phyloP scores from a whole-genome alignment of 1,140 invertebrate species.

The Dreissena polymorpha region DNA sequence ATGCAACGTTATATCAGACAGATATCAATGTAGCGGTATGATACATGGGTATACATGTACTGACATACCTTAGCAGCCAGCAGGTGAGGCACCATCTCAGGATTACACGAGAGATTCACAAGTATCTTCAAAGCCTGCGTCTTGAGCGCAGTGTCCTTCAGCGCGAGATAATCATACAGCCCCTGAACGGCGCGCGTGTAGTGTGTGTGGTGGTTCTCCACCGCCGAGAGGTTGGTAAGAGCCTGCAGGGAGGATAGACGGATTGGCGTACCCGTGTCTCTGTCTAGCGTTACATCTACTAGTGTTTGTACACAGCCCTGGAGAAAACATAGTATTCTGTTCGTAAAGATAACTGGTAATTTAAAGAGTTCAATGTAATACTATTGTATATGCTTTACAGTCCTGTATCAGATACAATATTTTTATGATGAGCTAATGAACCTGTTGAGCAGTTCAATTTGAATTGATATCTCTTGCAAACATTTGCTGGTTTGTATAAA shows the following conservation, averaged over 20 bases:
- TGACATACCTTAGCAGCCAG: constrained; percentile 85
- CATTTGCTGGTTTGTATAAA: too few species aligned
- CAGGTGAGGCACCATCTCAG: constrained; percentile 84
- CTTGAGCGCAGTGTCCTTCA: constrained; percentile 63
- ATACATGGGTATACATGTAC: too few species aligned
- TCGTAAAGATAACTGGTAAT: too few species aligned
- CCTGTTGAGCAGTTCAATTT: too few species aligned
- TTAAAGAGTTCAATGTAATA: too few species aligned
- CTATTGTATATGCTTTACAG: too few species aligned
- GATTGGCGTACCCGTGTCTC: constrained; percentile 64
- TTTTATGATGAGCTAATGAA: too few species aligned
- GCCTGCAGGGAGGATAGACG: constrained; percentile 74
- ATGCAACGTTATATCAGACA: too few species aligned
- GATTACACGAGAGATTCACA: constrained; percentile 85
- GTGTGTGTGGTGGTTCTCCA: constrained; percentile 67
- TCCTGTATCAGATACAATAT: too few species aligned
- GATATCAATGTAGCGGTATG: too few species aligned
- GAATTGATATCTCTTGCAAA: too few species aligned
- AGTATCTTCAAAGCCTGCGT: constrained; percentile 84
- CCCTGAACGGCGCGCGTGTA: constrained; percentile 72
- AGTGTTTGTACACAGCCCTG: constrained; percentile 72
- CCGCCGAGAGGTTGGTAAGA: constrained; percentile 76
- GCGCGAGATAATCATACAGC: constrained; percentile 69
- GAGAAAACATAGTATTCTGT: constrained; percentile 18
- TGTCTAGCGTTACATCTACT: constrained; percentile 67